These are phyloP conservation scores for Melitaea cinxia DNA, from an alignment of 1,140 invertebrate genomes.

Conservation along the genomic window DNA sequence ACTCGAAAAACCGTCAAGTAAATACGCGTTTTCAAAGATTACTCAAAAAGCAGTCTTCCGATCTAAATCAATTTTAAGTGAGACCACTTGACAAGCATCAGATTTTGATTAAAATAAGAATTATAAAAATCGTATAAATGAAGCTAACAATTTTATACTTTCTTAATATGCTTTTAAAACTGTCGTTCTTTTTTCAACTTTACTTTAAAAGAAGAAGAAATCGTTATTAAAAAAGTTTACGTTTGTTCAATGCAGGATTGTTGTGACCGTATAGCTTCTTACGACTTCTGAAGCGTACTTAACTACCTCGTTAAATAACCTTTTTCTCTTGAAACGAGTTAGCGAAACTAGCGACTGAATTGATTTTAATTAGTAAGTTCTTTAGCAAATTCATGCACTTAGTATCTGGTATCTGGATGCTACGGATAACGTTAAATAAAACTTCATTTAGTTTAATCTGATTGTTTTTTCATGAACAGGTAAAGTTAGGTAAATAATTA, in stretches of 20 bases:
- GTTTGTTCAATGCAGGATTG: slow-evolving; percentile 22
- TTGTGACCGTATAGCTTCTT: slow-evolving; percentile 10
- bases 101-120: too few relatives aligned
- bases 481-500: background rate
- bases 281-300: slow-evolving; percentile 19
- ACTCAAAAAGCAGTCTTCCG: too few relatives aligned
- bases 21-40: too few relatives aligned
- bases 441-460: background rate
- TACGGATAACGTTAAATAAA: background rate
- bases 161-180: background rate
- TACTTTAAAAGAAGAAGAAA: slow-evolving; percentile 18
- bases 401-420: background rate
- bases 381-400: slow-evolving; percentile 3
- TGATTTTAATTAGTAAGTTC: slow-evolving; percentile 20
- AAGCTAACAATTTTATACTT: background rate
- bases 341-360: slow-evolving; percentile 10
- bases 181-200: slow-evolving; percentile 7
- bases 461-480: background rate
- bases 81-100: too few relatives aligned
- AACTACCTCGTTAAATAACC: slow-evolving; percentile 21
- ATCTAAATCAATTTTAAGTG: background rate
- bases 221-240: slow-evolving; percentile 27
- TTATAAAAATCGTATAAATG: too few relatives aligned
- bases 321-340: slow-evolving; percentile 12
- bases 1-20: too few relatives aligned